Evolutionary conservation across 30 jellyfish, hydroid and myxozoan genomes (phyloP), one percentile per base, ranked within the genome.

Genomic region (Aurelia aurita): DNA sequence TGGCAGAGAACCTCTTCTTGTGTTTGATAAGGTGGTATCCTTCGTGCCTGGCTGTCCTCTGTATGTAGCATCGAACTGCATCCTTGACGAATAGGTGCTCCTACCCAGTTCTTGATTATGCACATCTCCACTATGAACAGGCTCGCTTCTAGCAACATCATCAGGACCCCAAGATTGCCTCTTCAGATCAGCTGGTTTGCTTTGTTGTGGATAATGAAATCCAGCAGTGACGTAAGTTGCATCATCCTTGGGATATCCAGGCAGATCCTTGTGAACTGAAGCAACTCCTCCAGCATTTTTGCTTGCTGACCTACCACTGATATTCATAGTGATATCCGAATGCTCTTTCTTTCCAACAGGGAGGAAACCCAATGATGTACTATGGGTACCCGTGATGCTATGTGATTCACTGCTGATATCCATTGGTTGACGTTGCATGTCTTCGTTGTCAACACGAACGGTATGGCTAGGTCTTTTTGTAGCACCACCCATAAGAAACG

Each of bases 21-120:
- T 26, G 25, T 35, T 31, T 11, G 26, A 28, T 19, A 70, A 22
- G 3, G 62, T 64, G 27, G 39, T 16, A 14, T 25, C 69, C 2
- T 5, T 23, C 26, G 67, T 3, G 4, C 9, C 13, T 70, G 82
- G 66, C 21, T 70, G 53, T 58, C 87, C 77, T 57, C 77, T 34
- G 87, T 55, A 76, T 11, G 87, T 58, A 8, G 27, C 77, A 23
- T 76, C 87, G 23, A 76, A 76, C 34, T 58, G 66, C 64, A 55
- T 20, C 21, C 53, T 23, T 35, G 87, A 55, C 13, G 51, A 39
- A 8, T 39, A 39, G 2, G 51, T 39, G 51, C 51, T 39, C 15
- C 51, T 39, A 39, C 51, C 51, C 18, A 39, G 15, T 3, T 39
- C 51, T 39, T 39, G 51, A 9, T 39, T 39, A 14, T 39, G 12